phyloP scores from a whole-genome alignment of 2,888 invertebrate genomes.

The Drosophila subsilvestris region DNA sequence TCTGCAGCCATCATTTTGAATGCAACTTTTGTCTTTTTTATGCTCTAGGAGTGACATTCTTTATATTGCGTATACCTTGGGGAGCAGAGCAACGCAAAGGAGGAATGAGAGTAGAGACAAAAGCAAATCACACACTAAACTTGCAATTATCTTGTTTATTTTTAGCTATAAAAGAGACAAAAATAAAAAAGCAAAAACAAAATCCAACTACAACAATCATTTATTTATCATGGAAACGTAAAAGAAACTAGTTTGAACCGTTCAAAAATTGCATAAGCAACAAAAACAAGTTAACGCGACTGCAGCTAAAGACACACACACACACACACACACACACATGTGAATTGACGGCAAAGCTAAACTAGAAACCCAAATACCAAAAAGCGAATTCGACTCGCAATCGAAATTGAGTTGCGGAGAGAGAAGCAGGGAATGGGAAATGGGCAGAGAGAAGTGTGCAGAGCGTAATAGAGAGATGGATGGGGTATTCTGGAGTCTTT shows the following conservation, averaged over 20 bases:
- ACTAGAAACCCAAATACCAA: constrained; percentile 67
- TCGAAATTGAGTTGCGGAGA: background rate
- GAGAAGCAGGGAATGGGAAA: background rate
- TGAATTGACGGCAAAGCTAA: constrained; percentile 18
- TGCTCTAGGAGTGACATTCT: background rate
- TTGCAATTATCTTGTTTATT: constrained; percentile 68
- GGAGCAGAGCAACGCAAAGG: too few relatives aligned
- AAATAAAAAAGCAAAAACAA: constrained; percentile 2
- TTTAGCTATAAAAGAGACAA: constrained; percentile 47
- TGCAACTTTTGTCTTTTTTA: too few relatives aligned
- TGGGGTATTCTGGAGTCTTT: constrained; percentile 12
- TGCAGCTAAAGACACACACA: background rate
- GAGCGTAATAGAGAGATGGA: background rate
- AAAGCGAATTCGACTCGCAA: constrained; percentile 46
- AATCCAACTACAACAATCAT: constrained; percentile 35
- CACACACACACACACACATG: constrained; percentile 5
- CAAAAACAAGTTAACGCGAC: constrained; percentile 49
- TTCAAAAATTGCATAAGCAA: constrained; percentile 53
- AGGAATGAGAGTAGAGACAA: constrained; percentile 18
- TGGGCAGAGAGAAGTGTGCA: background rate
- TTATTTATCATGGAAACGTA: constrained; percentile 50
- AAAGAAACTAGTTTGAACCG: constrained; percentile 45
- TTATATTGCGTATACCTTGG: background rate
- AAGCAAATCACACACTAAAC: constrained; percentile 41
- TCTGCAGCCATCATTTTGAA: too few relatives aligned